These are phyloP conservation scores for Exephanes ischioxanthus DNA, from an alignment of 2,888 invertebrate species.

Conservation along the genomic window DNA sequence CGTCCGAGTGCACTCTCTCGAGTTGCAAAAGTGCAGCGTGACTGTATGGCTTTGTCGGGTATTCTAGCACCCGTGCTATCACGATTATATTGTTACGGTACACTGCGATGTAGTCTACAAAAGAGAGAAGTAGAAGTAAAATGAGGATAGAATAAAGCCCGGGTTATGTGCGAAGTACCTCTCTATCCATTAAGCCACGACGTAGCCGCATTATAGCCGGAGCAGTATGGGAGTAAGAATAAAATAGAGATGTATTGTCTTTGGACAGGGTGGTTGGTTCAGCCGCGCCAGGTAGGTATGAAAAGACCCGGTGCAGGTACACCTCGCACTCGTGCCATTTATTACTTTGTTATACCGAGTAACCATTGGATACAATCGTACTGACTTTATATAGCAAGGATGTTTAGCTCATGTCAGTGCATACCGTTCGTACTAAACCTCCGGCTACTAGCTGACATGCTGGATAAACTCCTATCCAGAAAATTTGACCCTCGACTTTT, in stretches of 20 bases:
- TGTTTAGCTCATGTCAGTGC: conserved; percentile 34
- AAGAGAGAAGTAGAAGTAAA: conserved; percentile 33
- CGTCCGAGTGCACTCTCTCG: conserved; percentile 30
- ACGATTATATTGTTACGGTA: conserved; percentile 78
- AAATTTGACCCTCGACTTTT: neutral
- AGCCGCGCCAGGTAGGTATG: conserved; percentile 59
- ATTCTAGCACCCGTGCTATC: conserved; percentile 69
- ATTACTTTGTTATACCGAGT: conserved; percentile 69
- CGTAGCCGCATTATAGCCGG: conserved; percentile 28
- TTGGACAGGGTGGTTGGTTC: conserved; percentile 75
- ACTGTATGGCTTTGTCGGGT: conserved; percentile 40
- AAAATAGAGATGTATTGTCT: conserved; percentile 81
- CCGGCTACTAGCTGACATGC: neutral
- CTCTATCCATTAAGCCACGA: conserved; percentile 69
- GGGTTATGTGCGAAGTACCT: conserved; percentile 64
- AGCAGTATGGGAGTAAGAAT: conserved; percentile 71
- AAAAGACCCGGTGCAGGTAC: conserved; percentile 19
- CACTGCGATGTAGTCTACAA: conserved; percentile 25
- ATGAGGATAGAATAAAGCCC: conserved; percentile 37
- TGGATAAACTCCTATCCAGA: neutral
- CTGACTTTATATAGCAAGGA: conserved; percentile 23
- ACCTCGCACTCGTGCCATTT: conserved; percentile 71
- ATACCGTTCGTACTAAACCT: conserved; percentile 24
- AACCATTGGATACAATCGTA: conserved; percentile 51
- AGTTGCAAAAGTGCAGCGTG: conserved; percentile 35